Evolutionary conservation across 2,888 invertebrate genomes (phyloP).

Genomic region (Athalia rosae): DNA sequence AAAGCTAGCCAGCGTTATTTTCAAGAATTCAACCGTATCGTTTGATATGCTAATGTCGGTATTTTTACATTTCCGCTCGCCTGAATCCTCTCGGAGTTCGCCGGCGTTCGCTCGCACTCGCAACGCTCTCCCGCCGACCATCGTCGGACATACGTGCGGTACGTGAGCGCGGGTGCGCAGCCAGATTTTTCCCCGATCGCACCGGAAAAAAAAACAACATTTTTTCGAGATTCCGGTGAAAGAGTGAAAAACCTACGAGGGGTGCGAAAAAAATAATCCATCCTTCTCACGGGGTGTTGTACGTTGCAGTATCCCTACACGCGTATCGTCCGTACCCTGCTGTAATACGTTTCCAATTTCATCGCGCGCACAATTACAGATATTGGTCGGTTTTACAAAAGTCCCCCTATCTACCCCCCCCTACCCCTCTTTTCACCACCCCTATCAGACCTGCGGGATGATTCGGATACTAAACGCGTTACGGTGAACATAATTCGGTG

Average conservation of each 20-base stretch:
- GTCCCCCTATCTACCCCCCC: neutral
- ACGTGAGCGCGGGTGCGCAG: too few relatives aligned
- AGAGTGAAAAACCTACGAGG: too few relatives aligned
- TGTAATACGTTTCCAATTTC: too few relatives aligned
- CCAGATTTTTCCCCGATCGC: too few relatives aligned
- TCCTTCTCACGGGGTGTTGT: too few relatives aligned
- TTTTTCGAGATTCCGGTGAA: too few relatives aligned
- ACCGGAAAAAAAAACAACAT: too few relatives aligned
- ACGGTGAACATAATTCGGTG: slow-evolving; percentile 35
- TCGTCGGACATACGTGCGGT: too few relatives aligned
- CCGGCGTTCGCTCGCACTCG: neutral
- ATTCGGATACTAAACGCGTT: slow-evolving; percentile 40
- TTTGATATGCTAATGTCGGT: slow-evolving; percentile 58
- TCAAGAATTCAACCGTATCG: slow-evolving; percentile 69
- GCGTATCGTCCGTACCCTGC: too few relatives aligned
- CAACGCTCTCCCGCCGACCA: neutral
- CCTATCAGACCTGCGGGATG: neutral
- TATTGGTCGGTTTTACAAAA: slow-evolving; percentile 30
- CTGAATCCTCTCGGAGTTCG: slow-evolving; percentile 32
- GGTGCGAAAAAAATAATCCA: too few relatives aligned
- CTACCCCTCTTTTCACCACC: too few relatives aligned
- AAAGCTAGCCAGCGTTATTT: slow-evolving; percentile 56
- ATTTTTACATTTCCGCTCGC: slow-evolving; percentile 45
- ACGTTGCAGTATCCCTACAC: too few relatives aligned
- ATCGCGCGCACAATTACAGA: neutral